These are phyloP conservation scores for Nothoprocta perdicaria DNA, from an alignment of 2,113 vertebrate genomes.

Conservation along the genomic window DNA sequence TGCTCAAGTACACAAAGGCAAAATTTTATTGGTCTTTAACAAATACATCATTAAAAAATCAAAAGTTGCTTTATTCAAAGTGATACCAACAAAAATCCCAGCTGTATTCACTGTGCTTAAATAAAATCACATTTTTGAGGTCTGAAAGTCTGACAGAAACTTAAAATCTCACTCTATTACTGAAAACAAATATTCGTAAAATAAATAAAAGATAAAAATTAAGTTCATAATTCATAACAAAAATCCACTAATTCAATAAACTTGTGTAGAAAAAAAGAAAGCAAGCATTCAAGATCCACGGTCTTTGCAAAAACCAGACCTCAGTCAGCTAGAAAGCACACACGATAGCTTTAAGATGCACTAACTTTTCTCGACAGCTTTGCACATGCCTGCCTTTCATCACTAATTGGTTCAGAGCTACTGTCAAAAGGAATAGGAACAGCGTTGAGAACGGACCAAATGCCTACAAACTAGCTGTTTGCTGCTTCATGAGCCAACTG, in stretches of 20 bases:
- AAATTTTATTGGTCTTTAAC: conserved; percentile 64
- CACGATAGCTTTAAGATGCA: not conserved
- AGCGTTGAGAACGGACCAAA: not conserved
- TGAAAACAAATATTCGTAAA: not conserved
- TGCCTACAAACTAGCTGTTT: not conserved
- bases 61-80: not conserved
- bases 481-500: not conserved
- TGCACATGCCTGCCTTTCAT: not conserved
- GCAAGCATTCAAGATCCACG: not conserved
- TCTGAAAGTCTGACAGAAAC: not conserved
- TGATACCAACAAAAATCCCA: conserved; percentile 13
- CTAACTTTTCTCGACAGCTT: not conserved
- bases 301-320: not conserved
- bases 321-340: not conserved
- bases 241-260: not conserved
- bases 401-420: not conserved
- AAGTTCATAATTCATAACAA: not conserved
- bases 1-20: not conserved
- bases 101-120: not conserved
- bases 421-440: not conserved
- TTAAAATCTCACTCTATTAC: not conserved
- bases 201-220: not conserved
- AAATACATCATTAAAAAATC: not conserved
- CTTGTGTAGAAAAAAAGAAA: not conserved
- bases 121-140: not conserved